Base-by-base conservation (phyloP, 2,888 invertebrate species). In the Acrobasis suavella region DNA sequence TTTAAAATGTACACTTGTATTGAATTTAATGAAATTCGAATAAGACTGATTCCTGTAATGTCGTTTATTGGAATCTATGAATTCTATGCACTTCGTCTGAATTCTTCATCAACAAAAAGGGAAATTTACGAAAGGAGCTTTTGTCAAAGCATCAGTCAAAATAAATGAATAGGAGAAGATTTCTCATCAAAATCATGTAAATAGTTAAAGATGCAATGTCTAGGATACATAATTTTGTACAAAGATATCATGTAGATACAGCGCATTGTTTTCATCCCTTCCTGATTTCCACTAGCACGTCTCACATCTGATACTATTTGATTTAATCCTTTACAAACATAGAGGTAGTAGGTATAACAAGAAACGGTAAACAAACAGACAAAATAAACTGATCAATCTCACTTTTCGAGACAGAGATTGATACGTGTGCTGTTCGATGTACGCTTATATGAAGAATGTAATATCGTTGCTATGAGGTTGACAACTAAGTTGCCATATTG, bases 361-460 rank as follows among this genome's bases (percentile, higher is more conserved):
- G 46, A 14, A 14, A n/a, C 46, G n/a, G 7, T 6, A 52, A 52
- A 22, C 39, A 16, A 22, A 7, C 32, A 56, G 17, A 56, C 56
- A 46, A 56, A 46, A 42, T 56, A 42, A 42, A 14, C 56, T 12
- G 42, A 42, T 56, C 56, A 56, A 56, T 42, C 56, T 56, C n/a
- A 56, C 55, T 56, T 39, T 56, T 56, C 6, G 46, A 7, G 56
- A 56, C 56, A 56, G 39, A 56, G 56, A 56, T 56, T 56, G 56
- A 56, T 46, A 46, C 42, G 42, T 14, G 17, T 32, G 9, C 17
- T 56, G 22, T 42, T 42, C 8, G 42, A 8, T 39, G 22, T n/a
- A n/a, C 9, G 54, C 16, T 0, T 9, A 55, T 32, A 52, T 37
- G 1, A 37, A 32, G 5, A 32, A 52, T n/a, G n/a, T 46, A 46